phyloP scores from a whole-genome alignment of 2,113 vertebrate genomes.

The Antennarius striatus region DNA sequence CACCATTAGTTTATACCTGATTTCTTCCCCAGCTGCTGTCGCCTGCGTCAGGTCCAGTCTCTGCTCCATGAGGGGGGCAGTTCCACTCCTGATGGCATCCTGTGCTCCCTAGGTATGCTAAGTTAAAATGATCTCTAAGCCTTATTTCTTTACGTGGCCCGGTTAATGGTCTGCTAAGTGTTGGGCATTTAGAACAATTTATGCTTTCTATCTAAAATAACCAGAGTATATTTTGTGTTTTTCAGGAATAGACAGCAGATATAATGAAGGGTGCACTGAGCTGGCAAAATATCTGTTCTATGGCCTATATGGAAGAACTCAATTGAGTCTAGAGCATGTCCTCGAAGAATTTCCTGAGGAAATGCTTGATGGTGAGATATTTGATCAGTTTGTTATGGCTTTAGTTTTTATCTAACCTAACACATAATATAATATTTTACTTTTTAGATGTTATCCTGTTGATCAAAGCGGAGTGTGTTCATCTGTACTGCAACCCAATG shows the following conservation, averaged over 20 bases:
- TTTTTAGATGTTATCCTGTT: constrained; percentile 91
- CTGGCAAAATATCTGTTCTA: constrained; percentile 94
- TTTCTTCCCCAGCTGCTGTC: constrained; percentile 82
- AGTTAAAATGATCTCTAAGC: not conserved
- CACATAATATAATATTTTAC: not conserved
- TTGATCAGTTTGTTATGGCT: not conserved
- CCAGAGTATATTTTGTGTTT: not conserved
- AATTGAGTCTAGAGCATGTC: constrained; percentile 81
- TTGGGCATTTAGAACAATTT: not conserved
- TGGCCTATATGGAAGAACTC: constrained; percentile 88
- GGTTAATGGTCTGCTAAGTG: not conserved
- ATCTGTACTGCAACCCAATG: constrained; percentile 96
- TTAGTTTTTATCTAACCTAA: not conserved
- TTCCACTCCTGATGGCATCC: constrained; percentile 87
- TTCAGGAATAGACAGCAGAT: constrained; percentile 94
- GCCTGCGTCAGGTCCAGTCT: constrained; percentile 88
- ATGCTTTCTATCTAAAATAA: not conserved
- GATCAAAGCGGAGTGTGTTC: constrained; percentile 91
- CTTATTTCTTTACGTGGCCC: not conserved
- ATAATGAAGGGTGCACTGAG: constrained; percentile 94
- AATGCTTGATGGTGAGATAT: constrained; percentile 87
- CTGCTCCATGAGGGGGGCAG: constrained; percentile 84
- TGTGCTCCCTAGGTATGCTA: constrained; percentile 91
- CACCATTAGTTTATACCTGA: not conserved
- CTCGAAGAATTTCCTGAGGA: constrained; percentile 90